Percentiles rank a stretch among this genome's conserved stretches.
Conservation (phyloP, 2,113 vertebrate species). For the Fregata magnificens region DNA sequence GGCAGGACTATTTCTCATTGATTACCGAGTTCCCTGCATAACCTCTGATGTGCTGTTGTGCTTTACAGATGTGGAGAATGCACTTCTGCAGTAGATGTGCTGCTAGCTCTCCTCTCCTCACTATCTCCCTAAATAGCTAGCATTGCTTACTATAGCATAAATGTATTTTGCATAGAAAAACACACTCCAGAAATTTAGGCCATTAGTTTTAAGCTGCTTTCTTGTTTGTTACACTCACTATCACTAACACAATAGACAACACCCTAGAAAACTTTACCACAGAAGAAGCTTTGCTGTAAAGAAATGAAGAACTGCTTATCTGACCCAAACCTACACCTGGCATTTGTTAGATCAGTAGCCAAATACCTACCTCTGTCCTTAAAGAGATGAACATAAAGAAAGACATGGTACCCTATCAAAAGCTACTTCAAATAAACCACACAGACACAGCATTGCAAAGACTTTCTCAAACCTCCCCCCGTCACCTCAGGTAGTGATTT, state of each 20-base stretch:
- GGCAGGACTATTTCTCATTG: neutral
- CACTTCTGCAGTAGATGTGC: neutral
- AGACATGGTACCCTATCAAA: neutral
- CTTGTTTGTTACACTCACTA: neutral
- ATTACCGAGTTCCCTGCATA: neutral
- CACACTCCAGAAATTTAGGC: neutral
- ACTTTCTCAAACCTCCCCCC: neutral
- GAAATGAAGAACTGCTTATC: neutral
- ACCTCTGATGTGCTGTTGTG: neutral
- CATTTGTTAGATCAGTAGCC: neutral
- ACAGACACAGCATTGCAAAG: neutral
- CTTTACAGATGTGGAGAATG: neutral
- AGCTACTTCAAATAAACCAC: neutral
- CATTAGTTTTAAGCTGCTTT: neutral
- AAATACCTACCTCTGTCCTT: neutral
- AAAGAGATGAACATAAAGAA: neutral
- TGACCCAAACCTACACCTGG: neutral
- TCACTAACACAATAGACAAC: neutral
- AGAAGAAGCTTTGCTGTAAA: neutral
- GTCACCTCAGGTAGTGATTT: neutral
- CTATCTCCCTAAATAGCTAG: neutral
- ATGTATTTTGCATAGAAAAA: neutral
- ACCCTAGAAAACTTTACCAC: neutral
- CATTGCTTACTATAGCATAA: neutral
- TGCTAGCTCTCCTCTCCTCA: neutral